Evolutionary conservation across 2,113 vertebrate genomes (phyloP), one percentile per base, ranked within the genome.

Genomic region (Caranx melampygus): DNA sequence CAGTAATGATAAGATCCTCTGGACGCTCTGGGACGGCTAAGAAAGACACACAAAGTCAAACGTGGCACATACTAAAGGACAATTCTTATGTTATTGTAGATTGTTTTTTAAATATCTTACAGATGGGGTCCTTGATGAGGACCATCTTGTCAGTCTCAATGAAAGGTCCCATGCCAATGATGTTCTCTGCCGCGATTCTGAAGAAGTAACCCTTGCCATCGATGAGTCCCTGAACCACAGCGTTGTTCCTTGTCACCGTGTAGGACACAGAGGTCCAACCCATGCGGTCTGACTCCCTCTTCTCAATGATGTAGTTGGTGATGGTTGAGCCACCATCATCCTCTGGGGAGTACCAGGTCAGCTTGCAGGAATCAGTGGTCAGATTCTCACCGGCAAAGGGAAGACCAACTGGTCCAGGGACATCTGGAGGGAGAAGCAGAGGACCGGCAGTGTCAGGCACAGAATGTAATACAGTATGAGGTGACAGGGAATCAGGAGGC

Each of bases 131-230:
- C 94, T 95, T 97, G 87, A 99, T 97, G 70, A 97, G 79, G 81
- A 98, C 93, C 86, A 96, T 95, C 58, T 93, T 93, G 74, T 94
- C 80, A 1, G 96, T 98, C 85, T 98, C 97, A 47, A 94, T 93
- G 87, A 97, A 99, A 2, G 98, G 98, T 62, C 98, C 98, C 95
- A 98, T 97, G 92, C 98, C 98, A 61, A 99, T 98, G 72, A 97
- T 97, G 91, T 99, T 99, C 93, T 99, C 98, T 26, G 98, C 96
- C 42, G 98, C 98, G 66, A 99, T 98, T 91, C 98, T 96, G 94
- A 99, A 99, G 87, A 97, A 99, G 91, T 99, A 99, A 58, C 96
- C 95, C 91, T 97, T 98, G 20, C 97, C 97, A 81, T 98, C 92
- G 31, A 95, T 93, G 66, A 99, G 96, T 62, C 96, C 97, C 91